Evolutionary conservation across 2,113 vertebrate species (phyloP), one percentile per base, ranked within the genome.

Genomic region (Pseudorhombus dupliciocellatus): DNA sequence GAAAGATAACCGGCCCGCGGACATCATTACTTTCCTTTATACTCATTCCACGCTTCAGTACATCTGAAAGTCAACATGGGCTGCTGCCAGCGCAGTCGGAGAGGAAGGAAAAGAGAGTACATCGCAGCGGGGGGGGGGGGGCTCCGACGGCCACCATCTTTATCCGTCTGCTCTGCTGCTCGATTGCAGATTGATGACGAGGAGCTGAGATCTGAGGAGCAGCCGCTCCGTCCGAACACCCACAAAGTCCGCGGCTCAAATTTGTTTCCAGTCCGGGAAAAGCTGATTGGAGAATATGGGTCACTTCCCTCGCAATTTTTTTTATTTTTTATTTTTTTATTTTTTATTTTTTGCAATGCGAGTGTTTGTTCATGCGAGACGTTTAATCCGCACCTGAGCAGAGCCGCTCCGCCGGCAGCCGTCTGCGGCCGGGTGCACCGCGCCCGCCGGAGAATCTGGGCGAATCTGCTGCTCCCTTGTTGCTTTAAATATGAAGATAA

Each of bases 301-400:
- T 72, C 63, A 54, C 44, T 83, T 81, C 72, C 54, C 77, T 62
- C 40, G 50, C 26, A 53, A 4, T 62, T 75, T 73, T 68, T 53
- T 40, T n/a, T n/a, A n/a, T n/a, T n/a, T n/a, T n/a, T n/a, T n/a
- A n/a, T n/a, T n/a, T n/a, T n/a, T n/a, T n/a, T n/a, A n/a, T n/a
- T n/a, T n/a, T n/a, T n/a, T n/a, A n/a, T n/a, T n/a, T 73, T 68
- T 53, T 40, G 42, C 28, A 74, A 83, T 77, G 75, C 69, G 64
- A 73, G 75, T 51, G 84, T 71, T 66, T 70, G 81, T 75, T 75
- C 82, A 87, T 85, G 84, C 87, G 75, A 18, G 84, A 79, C 70
- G 40, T 76, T 79, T 79, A 83, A 85, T 89, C 83, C 81, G 59
- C 51, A 69, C 80, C 79, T 81, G 62, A 72, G 69, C 74, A 70